Evolutionary conservation across 2,797 vertebrate species (phyloP).

Genomic region (Eulemur mongoz): DNA sequence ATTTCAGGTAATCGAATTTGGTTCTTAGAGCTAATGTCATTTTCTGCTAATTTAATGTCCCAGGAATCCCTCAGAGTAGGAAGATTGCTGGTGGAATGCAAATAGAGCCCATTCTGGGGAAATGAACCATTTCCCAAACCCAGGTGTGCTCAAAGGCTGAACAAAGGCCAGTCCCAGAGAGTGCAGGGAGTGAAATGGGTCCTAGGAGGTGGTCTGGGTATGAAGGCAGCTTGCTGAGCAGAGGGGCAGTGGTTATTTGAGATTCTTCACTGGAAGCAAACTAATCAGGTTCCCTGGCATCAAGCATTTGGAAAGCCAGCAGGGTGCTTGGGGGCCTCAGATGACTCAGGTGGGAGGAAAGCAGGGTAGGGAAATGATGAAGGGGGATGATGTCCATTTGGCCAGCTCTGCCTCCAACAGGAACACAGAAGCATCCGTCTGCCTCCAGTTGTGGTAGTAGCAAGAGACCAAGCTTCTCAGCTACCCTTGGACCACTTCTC

Average conservation of each 20-base stretch:
- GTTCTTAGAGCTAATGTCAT: constrained; percentile 62
- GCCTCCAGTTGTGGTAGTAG: accelerated
- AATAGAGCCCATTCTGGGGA: constrained; percentile 13
- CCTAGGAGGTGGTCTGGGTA: not conserved
- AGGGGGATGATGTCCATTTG: no score
- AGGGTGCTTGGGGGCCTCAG: not conserved
- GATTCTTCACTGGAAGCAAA: not conserved
- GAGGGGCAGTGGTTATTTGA: not conserved
- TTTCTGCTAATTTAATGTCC: constrained; percentile 76
- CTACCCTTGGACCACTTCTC: not conserved
- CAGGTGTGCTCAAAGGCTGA: not conserved
- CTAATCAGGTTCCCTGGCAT: not conserved
- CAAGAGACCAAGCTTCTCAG: not conserved
- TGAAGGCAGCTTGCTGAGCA: not conserved
- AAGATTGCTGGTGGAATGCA: constrained; percentile 52
- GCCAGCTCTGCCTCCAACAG: not conserved
- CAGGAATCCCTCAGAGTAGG: constrained; percentile 13
- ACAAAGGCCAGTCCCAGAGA: not conserved
- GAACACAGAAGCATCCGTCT: accelerated
- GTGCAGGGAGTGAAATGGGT: not conserved
- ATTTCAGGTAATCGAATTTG: constrained; percentile 45
- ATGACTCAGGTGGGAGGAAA: not conserved
- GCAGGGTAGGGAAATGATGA: accelerated
- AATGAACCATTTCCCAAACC: constrained; percentile 37
- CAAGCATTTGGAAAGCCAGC: not conserved